Percentiles rank a stretch among this genome's conserved stretches.
phyloP scores from a whole-genome alignment of 2,888 invertebrate species.

The Isotomurus palustris region DNA sequence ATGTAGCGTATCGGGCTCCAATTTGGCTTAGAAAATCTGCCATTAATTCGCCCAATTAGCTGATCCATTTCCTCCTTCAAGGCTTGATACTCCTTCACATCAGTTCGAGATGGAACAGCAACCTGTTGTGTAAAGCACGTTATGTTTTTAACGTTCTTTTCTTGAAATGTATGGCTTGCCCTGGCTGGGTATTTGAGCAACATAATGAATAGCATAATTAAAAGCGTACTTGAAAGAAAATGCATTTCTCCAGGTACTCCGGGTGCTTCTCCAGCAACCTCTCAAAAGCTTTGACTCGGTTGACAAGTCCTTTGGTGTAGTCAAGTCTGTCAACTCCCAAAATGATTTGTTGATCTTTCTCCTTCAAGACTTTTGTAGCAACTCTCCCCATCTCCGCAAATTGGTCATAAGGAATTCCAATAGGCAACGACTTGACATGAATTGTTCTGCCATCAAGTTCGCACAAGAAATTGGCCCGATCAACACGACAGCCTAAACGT shows the following conservation, averaged over 20 bases:
- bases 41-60: constrained; percentile 51
- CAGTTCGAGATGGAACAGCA: constrained; percentile 52
- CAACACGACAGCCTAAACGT: constrained; percentile 51
- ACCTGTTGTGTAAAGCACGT: constrained; percentile 44
- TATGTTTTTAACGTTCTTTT: background rate
- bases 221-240: constrained; percentile 47
- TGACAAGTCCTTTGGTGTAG: constrained; percentile 52
- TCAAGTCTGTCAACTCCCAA: constrained; percentile 51
- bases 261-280: constrained; percentile 50
- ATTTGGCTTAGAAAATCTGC: constrained; percentile 51
- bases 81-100: constrained; percentile 52
- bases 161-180: background rate
- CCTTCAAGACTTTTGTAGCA: constrained; percentile 49
- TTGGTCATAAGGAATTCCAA: constrained; percentile 51
- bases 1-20: constrained; percentile 54
- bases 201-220: background rate
- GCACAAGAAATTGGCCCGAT: constrained; percentile 50
- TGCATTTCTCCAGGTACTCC: constrained; percentile 50
- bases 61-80: constrained; percentile 53
- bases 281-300: constrained; percentile 51
- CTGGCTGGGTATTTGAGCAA: background rate
- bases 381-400: constrained; percentile 50
- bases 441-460: constrained; percentile 51
- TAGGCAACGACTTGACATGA: constrained; percentile 51
- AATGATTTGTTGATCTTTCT: constrained; percentile 49